Percentiles rank a stretch among this genome's conserved stretches.
Evolutionary conservation across 2,888 invertebrate species (phyloP).

Genomic region (Pycnomerus fuliginosus): DNA sequence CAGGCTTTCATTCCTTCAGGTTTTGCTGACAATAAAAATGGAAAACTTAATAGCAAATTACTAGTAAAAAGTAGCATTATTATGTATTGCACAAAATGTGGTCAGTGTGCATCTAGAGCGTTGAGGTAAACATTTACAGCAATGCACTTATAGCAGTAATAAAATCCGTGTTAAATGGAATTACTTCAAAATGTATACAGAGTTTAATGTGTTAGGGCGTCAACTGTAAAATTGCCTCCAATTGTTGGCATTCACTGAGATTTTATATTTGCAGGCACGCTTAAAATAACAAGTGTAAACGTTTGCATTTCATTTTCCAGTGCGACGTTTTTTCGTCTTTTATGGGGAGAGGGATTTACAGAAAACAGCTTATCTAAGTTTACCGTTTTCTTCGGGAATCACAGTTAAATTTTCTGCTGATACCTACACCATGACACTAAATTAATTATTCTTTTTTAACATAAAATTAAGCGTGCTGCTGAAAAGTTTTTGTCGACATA

Average conservation of each 20-base stretch:
- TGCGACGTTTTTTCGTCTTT: conserved; percentile 18
- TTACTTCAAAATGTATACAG: conserved; percentile 27
- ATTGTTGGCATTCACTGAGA: conserved; percentile 24
- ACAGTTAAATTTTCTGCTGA: too few relatives aligned
- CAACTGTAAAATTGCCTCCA: conserved; percentile 24
- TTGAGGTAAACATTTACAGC: conserved; percentile 23
- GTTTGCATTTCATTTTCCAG: conserved; percentile 22
- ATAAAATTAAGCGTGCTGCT: too few relatives aligned
- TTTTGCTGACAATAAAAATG: too few relatives aligned
- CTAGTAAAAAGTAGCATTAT: too few relatives aligned
- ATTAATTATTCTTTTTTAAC: too few relatives aligned
- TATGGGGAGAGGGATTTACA: conserved; percentile 8
- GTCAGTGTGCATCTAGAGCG: too few relatives aligned
- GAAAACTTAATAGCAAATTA: too few relatives aligned
- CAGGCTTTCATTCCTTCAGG: too few relatives aligned
- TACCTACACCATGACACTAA: too few relatives aligned
- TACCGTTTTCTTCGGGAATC: too few relatives aligned
- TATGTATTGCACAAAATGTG: conserved; percentile 5
- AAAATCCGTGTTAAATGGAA: conserved; percentile 26
- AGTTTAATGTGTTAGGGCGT: conserved; percentile 22
- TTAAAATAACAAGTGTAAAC: conserved; percentile 25
- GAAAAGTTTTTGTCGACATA: too few relatives aligned
- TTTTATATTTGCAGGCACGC: conserved; percentile 25
- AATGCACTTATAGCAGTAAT: conserved; percentile 23
- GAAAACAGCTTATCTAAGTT: too few relatives aligned